phyloP scores from a whole-genome alignment of 2,797 vertebrate species.

The Helicolenus hilgendorfi region DNA sequence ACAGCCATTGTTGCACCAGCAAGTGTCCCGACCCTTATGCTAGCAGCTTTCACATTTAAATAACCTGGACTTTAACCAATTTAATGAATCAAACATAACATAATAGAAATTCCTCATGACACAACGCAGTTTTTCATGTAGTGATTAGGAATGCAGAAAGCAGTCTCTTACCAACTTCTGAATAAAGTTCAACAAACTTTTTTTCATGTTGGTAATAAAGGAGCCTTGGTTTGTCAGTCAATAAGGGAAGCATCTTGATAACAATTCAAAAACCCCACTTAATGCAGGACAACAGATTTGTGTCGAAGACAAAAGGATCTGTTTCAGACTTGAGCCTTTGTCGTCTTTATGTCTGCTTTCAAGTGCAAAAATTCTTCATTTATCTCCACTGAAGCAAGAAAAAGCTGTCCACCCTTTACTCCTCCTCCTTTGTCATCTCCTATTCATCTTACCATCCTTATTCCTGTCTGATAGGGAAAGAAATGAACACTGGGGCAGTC shows the following conservation, averaged over 20 bases:
- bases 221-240: slow-evolving; percentile 14
- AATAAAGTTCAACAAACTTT: background rate
- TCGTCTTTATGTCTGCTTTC: slow-evolving; percentile 65
- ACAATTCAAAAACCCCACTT: slow-evolving; percentile 3
- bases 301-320: slow-evolving; percentile 59
- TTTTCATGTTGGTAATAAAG: slow-evolving; percentile 1
- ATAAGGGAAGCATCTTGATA: slow-evolving; percentile 12
- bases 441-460: slow-evolving; percentile 68
- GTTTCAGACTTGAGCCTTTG: slow-evolving; percentile 44
- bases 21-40: background rate
- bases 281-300: slow-evolving; percentile 39
- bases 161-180: background rate
- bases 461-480: slow-evolving; percentile 67
- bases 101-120: background rate
- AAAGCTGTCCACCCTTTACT: slow-evolving; percentile 70
- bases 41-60: background rate
- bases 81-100: background rate
- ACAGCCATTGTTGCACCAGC: background rate
- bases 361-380: slow-evolving; percentile 73
- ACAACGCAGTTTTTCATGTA: background rate
- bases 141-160: slow-evolving; percentile 7
- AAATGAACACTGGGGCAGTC: slow-evolving; percentile 67
- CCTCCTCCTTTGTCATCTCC: slow-evolving; percentile 70
- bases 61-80: background rate
- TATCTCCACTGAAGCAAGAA: slow-evolving; percentile 80